These are phyloP conservation scores for Electrona antarctica DNA, from an alignment of 2,113 vertebrate genomes.

Conservation along the genomic window DNA sequence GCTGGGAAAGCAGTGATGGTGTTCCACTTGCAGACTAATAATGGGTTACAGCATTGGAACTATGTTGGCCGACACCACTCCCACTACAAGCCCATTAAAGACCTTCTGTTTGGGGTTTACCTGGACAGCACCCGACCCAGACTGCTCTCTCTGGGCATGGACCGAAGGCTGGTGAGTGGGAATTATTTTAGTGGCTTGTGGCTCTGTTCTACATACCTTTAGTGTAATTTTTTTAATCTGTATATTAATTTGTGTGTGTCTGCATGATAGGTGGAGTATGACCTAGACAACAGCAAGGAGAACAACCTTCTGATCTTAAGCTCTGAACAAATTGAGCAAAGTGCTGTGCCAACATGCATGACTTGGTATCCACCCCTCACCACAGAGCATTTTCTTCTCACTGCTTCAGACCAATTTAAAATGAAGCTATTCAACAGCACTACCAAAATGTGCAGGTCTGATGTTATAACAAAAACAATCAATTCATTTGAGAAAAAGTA, in stretches of 20 bases:
- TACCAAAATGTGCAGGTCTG: constrained; percentile 92
- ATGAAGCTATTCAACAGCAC: constrained; percentile 90
- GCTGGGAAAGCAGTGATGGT: constrained; percentile 81
- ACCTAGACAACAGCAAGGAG: constrained; percentile 78
- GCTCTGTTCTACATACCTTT: not conserved
- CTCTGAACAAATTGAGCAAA: constrained; percentile 83
- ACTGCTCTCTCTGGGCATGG: constrained; percentile 90
- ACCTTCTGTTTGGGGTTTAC: constrained; percentile 88
- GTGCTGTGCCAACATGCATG: constrained; percentile 83
- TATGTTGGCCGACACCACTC: constrained; percentile 84
- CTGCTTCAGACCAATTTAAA: constrained; percentile 86
- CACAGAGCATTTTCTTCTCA: constrained; percentile 86
- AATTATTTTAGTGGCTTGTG: not conserved
- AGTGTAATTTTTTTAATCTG: not conserved
- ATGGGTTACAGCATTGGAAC: constrained; percentile 73
- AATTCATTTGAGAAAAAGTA: not conserved
- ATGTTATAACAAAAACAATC: not conserved
- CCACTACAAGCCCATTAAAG: constrained; percentile 87
- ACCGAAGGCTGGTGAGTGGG: constrained; percentile 84
- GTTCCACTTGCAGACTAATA: constrained; percentile 65
- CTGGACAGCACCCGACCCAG: constrained; percentile 81
- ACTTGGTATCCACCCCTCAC: constrained; percentile 89
- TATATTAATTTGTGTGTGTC: constrained; percentile 28
- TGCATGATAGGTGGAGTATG: constrained; percentile 87
- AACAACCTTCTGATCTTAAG: constrained; percentile 79